phyloP scores from a whole-genome alignment of 2,888 invertebrate genomes.

The Caenorhabditis plicata region DNA sequence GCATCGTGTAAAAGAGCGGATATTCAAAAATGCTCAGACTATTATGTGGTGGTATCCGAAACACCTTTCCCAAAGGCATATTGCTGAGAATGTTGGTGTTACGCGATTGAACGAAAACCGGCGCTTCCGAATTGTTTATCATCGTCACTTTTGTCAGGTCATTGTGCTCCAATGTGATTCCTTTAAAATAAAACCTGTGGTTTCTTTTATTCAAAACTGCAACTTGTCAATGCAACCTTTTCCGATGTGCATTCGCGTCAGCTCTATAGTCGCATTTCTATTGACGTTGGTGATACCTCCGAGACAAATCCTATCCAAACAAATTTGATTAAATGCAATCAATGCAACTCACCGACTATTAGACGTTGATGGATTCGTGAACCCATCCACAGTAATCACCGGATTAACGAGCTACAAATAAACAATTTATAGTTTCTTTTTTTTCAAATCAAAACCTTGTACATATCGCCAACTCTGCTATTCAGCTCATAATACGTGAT shows the following conservation, averaged over 20 bases:
- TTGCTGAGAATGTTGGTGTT: conserved; percentile 41
- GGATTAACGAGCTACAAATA: conserved; percentile 65
- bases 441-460: conserved; percentile 68
- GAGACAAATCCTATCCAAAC: conserved; percentile 84
- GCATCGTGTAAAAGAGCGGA: conserved; percentile 23
- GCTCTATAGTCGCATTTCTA: conserved; percentile 97
- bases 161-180: not conserved
- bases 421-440: not conserved
- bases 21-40: conserved; percentile 20
- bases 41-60: conserved; percentile 18
- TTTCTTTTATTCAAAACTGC: too few relatives aligned
- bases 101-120: conserved; percentile 81
- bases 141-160: conserved; percentile 11
- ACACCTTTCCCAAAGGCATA: conserved; percentile 16
- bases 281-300: conserved; percentile 98
- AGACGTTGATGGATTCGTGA: conserved; percentile 97
- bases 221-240: too few relatives aligned
- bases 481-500: conserved; percentile 98
- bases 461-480: conserved; percentile 93
- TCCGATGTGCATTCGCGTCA: conserved; percentile 95
- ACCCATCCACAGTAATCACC: conserved; percentile 90
- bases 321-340: not conserved
- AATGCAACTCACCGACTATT: conserved; percentile 64
- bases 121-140: conserved; percentile 65
- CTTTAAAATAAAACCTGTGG: too few relatives aligned